A percentile compares a stretch with the other conserved stretches of the same genome.
phyloP scores from a whole-genome alignment of 2,797 vertebrate genomes.

The Phalloptychus januarius region DNA sequence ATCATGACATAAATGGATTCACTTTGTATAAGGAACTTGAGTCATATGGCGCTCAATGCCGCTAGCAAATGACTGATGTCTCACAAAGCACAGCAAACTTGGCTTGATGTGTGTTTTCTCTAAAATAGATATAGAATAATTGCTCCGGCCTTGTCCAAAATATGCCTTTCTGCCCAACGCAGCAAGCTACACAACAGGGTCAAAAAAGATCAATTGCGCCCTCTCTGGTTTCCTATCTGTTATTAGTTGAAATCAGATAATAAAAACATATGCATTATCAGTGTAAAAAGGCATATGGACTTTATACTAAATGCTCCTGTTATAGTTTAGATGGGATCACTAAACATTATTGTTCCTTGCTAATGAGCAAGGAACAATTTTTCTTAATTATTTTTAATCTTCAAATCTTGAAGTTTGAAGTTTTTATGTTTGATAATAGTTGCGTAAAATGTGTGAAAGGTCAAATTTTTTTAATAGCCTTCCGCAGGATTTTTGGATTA shows the following conservation, averaged over 20 bases:
- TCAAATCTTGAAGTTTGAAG: neutral
- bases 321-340: neutral
- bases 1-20: neutral
- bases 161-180: neutral
- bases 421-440: neutral
- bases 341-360: neutral
- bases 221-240: neutral
- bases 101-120: neutral
- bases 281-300: neutral
- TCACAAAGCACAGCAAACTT: neutral
- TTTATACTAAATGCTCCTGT: neutral
- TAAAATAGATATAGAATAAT: neutral
- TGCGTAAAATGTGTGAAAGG: neutral
- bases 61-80: neutral
- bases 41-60: neutral
- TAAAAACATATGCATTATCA: neutral
- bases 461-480: neutral
- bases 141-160: neutral
- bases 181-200: neutral
- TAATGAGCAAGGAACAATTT: too few species aligned
- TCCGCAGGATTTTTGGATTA: neutral
- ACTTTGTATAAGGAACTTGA: neutral
- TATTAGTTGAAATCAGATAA: neutral
- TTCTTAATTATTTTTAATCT: too few species aligned
- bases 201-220: neutral